Evolutionary conservation across 2,888 invertebrate species (phyloP), one percentile per base, ranked within the genome.

Genomic region (Netelia virgata): DNA sequence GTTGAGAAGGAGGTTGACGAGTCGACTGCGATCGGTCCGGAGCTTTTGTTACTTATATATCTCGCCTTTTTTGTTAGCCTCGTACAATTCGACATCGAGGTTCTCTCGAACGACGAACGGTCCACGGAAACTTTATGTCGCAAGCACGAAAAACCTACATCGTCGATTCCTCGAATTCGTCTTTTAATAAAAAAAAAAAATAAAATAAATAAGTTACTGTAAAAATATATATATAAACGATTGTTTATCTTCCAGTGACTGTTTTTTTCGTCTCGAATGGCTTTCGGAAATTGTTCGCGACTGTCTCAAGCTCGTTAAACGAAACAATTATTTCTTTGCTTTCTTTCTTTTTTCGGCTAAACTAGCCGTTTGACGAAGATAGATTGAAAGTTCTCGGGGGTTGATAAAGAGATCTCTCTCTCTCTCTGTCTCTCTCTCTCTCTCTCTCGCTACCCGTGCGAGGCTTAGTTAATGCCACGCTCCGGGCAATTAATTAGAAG

Each of bases 31-130:
- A 72, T 18, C 72, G 57, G 41, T 57, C 43, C 57, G 6, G 57
- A 72, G 72, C 72, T 59, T 72, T 72, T 59, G 72, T 59, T 43
- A 36, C 28, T 55, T 70, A 70, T 55, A 43, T 72, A 36, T 41
- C 43, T 59, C 9, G 14, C 16, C 41, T 41, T 72, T 72, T 41
- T 14, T 59, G 41, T 11, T 14, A 5, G n/a, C n/a, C 43, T 59
- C 18, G 5, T 59, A 20, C 43, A 18, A 57, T 16, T 43, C 20
- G 9, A 6, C n/a, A 43, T 9, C 8, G 57, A 57, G 8, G 55
- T 72, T 69, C 6, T 57, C 43, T 36, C 11, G 20, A 72, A 10
- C 14, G 18, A 43, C 9, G 16, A 14, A 23, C 59, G 18, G 8
- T 61, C 18, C 16, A 1, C 8, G n/a, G 0, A 41, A 41, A 63